Base-by-base conservation (phyloP, 2,797 vertebrate genomes). In the Neoniphon sammara region DNA sequence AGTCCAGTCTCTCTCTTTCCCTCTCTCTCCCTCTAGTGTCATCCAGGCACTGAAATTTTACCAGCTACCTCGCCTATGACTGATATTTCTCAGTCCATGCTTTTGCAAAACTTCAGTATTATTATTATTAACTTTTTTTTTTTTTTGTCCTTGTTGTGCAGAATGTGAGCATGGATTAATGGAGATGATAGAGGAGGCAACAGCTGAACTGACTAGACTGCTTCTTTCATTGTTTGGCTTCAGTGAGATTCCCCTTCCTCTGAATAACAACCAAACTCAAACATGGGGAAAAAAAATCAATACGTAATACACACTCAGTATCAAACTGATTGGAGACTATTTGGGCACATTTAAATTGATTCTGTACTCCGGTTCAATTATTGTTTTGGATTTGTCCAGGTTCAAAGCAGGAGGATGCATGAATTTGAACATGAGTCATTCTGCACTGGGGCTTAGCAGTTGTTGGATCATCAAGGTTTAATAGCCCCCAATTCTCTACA, bases 71-170 rank as follows among this genome's bases (percentile, higher is more conserved):
- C 76, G 84, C 67, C 63, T 21, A 7, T 64, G 39, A 25, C 64
- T 73, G 65, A 10, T 77, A 50, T 83, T 82, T 82, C 82, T 68
- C 50, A 72, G 52, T 58, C 55, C 53, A 9, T 65, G 52, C 44
- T 75, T 65, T 70, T 82, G 66, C 59, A 75, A 66, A 84, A 80
- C 60, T 77, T 65, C 79, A 70, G 66, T 86, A 70, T 84, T 66
- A 74, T 63, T 75, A 64, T 72, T 70, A 64, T 72, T 70, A 77
- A 44, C 66, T 47, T 63, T 81, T 68, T 53, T 63, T 81, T 59
- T 68, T n/a, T n/a, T n/a, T n/a, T n/a, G n/a, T n/a, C 75, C 61
- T 57, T 54, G 8, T 62, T 56, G 58, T 79, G 54, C 20, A 18
- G 47, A 50, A 57, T 57, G 25, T 34, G 27, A 2, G 8, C 21